Base-by-base conservation (phyloP, 2,797 vertebrate genomes). In the Thaleichthys pacificus region DNA sequence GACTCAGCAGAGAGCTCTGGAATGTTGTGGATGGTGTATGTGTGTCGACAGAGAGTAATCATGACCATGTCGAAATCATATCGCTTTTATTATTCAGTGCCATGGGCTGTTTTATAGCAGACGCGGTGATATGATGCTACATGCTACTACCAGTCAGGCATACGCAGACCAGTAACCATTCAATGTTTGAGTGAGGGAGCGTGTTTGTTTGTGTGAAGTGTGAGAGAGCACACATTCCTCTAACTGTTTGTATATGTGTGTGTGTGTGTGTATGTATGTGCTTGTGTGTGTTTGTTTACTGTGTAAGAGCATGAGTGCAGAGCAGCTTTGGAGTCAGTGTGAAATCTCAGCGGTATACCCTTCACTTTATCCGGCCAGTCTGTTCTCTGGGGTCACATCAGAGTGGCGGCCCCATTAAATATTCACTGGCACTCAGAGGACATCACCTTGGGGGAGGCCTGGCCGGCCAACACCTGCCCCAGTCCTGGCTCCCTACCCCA, bases 381-480 rank as follows among this genome's bases (percentile, higher is more conserved):
- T 61, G 76, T 73, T 78, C 84, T 78, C 82, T 4, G 3, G 71
- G 75, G 85, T 74, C 51, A 15, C 42, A 1, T 70, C 80, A 24
- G 32, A 70, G 15, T 70, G 22, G 42, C 35, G 14, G 21, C 35
- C 15, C 68, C 68, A 83, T 90, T 77, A 87, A 89, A 89, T 84
- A 87, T 91, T 87, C 75, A 88, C 73, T 22, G 75, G 82, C 78
- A 83, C 86, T 82, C 83, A 70, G 69, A 73, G 68, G 77, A 77
- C 78, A 68, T 83, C 82, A 80, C 67, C 80, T 74, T 72, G 68
- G 65, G 80, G 82, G 71, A 85, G 70, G 76, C 81, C 82, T 80
- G 84, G 80, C 81, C 75, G 77, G 76, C 66, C 79, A 79, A 84
- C 82, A 80, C 77, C 86, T 86, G 88, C 85, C 87, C 67, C 47